Percentiles rank a stretch among this genome's conserved stretches.
phyloP scores from a whole-genome alignment of 1,140 invertebrate genomes.

The Antheraea pernyi region DNA sequence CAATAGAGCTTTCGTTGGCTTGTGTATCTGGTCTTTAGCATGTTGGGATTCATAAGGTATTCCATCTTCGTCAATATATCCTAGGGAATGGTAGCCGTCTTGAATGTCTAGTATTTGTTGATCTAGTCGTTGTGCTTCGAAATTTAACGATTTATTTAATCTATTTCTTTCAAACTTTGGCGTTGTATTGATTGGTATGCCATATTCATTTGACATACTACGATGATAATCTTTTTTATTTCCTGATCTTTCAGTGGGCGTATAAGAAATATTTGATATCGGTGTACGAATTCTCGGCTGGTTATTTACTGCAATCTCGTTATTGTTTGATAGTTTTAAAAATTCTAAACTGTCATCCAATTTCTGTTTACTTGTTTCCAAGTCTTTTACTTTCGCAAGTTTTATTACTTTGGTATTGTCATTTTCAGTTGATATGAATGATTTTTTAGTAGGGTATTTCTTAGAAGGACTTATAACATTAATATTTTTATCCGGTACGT shows the following conservation, averaged over 20 bases:
- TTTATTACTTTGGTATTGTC: conserved; percentile 66
- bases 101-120: conserved; percentile 76
- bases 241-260: conserved; percentile 56
- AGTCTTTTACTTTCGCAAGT: conserved; percentile 71
- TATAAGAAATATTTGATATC: conserved; percentile 70
- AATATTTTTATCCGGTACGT: conserved; percentile 61
- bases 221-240: conserved; percentile 52
- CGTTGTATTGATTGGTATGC: conserved; percentile 50
- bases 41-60: conserved; percentile 34
- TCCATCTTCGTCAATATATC: conserved; percentile 70
- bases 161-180: conserved; percentile 75
- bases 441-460: conserved; percentile 68
- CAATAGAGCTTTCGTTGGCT: conserved; percentile 64
- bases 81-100: conserved; percentile 71
- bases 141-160: conserved; percentile 74
- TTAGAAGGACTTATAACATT: conserved; percentile 73
- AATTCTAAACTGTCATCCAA: conserved; percentile 73
- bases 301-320: conserved; percentile 75
- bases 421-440: conserved; percentile 59
- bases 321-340: conserved; percentile 70
- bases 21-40: conserved; percentile 54
- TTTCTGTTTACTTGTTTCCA: conserved; percentile 70
- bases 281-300: conserved; percentile 75
- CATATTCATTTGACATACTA: conserved; percentile 64
- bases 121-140: conserved; percentile 68